Evolutionary conservation across 2,113 vertebrate species (phyloP).

Genomic region (Gavialis gangeticus): DNA sequence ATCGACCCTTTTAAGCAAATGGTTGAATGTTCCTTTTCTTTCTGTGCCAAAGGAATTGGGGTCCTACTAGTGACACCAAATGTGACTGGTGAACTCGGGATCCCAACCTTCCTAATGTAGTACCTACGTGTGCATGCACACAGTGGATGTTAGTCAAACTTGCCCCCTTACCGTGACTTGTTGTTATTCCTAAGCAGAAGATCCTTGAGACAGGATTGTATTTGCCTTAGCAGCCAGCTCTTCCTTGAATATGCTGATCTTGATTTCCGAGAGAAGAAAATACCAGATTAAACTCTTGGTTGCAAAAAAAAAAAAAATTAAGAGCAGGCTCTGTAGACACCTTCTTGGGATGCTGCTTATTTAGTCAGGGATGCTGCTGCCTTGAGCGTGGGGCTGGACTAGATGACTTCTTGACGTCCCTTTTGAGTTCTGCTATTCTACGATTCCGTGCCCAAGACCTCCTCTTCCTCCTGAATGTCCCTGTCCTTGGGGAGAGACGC

Average conservation of each 20-base stretch:
- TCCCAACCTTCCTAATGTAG: neutral
- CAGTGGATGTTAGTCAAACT: neutral
- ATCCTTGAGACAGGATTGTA: neutral
- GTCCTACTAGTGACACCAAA: neutral
- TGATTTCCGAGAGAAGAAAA: neutral
- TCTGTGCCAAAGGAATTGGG: neutral
- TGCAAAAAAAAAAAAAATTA: too few species aligned
- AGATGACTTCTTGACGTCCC: too few species aligned
- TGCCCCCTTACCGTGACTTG: neutral
- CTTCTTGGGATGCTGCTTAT: too few species aligned
- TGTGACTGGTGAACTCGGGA: neutral
- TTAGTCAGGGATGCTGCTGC: too few species aligned
- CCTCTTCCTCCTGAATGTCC: neutral
- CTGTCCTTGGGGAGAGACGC: neutral
- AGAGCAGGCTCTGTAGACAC: too few species aligned
- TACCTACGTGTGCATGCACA: too few species aligned
- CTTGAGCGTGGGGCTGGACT: too few species aligned
- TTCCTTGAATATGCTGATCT: conserved; percentile 4
- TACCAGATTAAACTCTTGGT: too few species aligned
- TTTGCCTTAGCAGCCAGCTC: neutral
- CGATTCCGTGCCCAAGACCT: neutral
- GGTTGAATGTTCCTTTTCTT: neutral
- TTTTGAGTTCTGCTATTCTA: too few species aligned
- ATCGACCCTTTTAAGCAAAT: neutral
- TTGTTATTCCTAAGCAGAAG: neutral